Base-by-base conservation (phyloP, 2,113 vertebrate genomes). In the Cyprinodon variegatus region DNA sequence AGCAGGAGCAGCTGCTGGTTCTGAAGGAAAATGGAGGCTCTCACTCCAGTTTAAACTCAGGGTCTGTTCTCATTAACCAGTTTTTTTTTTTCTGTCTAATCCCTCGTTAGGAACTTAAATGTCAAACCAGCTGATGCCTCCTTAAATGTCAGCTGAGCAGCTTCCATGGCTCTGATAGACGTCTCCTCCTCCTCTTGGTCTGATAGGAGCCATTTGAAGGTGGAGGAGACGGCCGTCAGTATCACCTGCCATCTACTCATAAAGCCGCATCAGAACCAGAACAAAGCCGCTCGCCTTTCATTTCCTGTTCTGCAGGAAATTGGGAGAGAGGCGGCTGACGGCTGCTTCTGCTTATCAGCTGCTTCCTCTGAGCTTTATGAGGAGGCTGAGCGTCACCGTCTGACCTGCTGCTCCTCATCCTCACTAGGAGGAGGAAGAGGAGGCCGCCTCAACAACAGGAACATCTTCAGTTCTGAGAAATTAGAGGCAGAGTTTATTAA, bases 241-340 rank as follows among this genome's bases (percentile, higher is more conserved):
- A 92, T 94, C 91, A 79, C 85, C 90, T 90, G 77, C 77, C 12
- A 94, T 95, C 92, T 83, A 79, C 82, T 93, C 87, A 92, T 94
- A 92, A 93, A 74, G 77, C 72, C 61, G 50, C 81, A 36, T 61
- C 83, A 70, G 70, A 71, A 48, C 12, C 1, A 74, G 81, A 91
- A 92, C 86, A 94, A 94, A 93, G 89, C 71, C n/a, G 57, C 46
- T 37, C 90, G 79, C 76, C 0, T 98, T 98, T 98, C 95, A 99
- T 99, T 97, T 99, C 98, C 98, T 96, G 92, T 83, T 79, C 20
- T 66, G 85, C 95, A 96, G 98, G 97, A 99, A 96, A 98, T 98
- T 96, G 95, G 88, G 84, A 88, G 83, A 80, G 89, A 91, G 75
- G 79, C 88, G 77, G 82, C 66, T 83, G 94, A 95, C 83, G 93